Percentiles rank a stretch among this genome's conserved stretches.
Evolutionary conservation across 2,888 invertebrate genomes (phyloP).

Genomic region (Tetramorium bicarinatum): DNA sequence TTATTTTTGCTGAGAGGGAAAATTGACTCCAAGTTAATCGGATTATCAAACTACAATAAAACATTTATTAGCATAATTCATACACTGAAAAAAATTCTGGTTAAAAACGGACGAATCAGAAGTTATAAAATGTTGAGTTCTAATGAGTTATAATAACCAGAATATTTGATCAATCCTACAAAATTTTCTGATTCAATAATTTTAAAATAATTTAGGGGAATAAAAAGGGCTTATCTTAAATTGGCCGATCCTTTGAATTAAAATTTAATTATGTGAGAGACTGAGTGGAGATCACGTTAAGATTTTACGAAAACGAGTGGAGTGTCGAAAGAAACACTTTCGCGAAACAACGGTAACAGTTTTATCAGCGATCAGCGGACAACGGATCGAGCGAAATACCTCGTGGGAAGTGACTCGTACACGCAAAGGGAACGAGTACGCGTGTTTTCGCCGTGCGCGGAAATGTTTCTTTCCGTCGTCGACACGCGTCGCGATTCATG

Average conservation of each 20-base stretch:
- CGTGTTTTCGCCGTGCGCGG: conserved; percentile 33
- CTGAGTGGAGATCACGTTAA: not conserved
- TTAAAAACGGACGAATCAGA: no score
- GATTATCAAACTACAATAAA: no score
- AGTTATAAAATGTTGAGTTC: no score
- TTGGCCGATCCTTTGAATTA: not conserved
- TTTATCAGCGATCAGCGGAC: conserved; percentile 31
- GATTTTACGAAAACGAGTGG: conserved; percentile 2
- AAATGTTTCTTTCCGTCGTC: conserved; percentile 51
- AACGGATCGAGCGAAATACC: conserved; percentile 32
- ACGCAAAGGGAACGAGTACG: conserved; percentile 35
- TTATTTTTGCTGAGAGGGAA: no score
- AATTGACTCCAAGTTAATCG: no score
- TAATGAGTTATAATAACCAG: no score
- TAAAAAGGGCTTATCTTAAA: not conserved
- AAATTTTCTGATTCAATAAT: not conserved
- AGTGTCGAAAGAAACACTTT: conserved; percentile 24
- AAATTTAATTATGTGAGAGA: not conserved
- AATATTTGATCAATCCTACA: no score
- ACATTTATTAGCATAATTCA: no score
- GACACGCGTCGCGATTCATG: conserved; percentile 54
- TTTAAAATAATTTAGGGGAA: not conserved
- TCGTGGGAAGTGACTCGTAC: conserved; percentile 49
- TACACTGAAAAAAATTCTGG: no score
- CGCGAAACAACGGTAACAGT: conserved; percentile 1